Percentiles rank a stretch among this genome's conserved stretches.
phyloP scores from a whole-genome alignment of 2,888 invertebrate genomes.

The Pandemis cinnamomeana region DNA sequence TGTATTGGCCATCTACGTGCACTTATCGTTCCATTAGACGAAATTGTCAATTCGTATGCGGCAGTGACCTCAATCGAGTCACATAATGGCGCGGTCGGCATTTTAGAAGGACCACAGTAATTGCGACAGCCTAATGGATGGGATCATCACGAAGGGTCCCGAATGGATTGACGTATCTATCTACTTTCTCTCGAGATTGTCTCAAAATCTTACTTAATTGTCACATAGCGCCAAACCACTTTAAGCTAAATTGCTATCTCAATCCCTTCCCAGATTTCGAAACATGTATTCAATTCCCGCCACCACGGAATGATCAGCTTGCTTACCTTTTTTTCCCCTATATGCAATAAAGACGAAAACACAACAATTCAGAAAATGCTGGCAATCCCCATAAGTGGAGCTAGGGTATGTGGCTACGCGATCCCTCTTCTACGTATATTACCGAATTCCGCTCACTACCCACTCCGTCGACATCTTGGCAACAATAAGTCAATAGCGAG shows the following conservation, averaged over 20 bases:
- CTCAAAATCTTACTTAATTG: constrained; percentile 31
- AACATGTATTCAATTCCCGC: constrained; percentile 4
- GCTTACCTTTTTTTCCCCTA: constrained; percentile 17
- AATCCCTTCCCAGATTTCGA: constrained; percentile 1
- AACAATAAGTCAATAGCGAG: constrained; percentile 38
- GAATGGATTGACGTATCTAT: constrained; percentile 53
- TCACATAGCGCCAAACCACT: constrained; percentile 16
- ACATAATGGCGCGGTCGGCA: constrained; percentile 46
- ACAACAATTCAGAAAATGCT: constrained; percentile 38
- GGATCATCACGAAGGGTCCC: constrained; percentile 53
- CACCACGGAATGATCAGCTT: constrained; percentile 12
- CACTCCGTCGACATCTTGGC: constrained; percentile 33
- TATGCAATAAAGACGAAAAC: constrained; percentile 39
- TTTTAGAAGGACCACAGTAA: constrained; percentile 58
- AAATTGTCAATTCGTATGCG: constrained; percentile 64
- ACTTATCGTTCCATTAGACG: constrained; percentile 60
- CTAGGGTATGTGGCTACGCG: constrained; percentile 25
- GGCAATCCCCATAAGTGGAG: constrained; percentile 36
- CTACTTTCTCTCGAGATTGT: constrained; percentile 37
- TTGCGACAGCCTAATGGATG: constrained; percentile 56
- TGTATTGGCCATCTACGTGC: constrained; percentile 44
- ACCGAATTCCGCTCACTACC: constrained; percentile 27
- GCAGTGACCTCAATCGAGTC: constrained; percentile 46
- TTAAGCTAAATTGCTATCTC: constrained; percentile 5
- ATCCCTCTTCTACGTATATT: constrained; percentile 31